Evolutionary conservation across 2,888 invertebrate genomes (phyloP).

Genomic region (Campoplex capitator): DNA sequence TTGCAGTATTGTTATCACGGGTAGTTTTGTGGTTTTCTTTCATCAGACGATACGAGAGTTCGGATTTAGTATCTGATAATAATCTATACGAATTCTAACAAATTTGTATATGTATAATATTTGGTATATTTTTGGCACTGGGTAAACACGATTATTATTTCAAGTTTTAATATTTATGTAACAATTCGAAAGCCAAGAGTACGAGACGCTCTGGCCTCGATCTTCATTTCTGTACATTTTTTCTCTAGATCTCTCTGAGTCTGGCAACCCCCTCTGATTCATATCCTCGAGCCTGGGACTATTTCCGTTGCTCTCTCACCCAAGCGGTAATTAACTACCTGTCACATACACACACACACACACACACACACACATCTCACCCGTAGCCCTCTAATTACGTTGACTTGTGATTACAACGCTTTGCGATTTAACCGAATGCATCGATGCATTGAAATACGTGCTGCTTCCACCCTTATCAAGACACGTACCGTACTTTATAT

Average conservation of each 20-base stretch:
- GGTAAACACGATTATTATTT: slow-evolving; percentile 51
- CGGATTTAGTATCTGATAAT: slow-evolving; percentile 20
- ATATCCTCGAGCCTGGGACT: slow-evolving; percentile 27
- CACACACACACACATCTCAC: background rate
- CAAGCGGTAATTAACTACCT: slow-evolving; percentile 39
- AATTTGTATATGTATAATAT: slow-evolving; percentile 26
- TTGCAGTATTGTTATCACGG: slow-evolving; percentile 63
- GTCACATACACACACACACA: too few relatives aligned
- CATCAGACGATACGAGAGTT: slow-evolving; percentile 25
- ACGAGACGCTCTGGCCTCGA: background rate
- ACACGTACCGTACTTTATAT: background rate
- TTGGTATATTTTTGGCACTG: slow-evolving; percentile 53
- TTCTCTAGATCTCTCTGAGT: background rate
- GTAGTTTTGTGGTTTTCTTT: slow-evolving; percentile 33
- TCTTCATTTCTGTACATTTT: slow-evolving; percentile 33
- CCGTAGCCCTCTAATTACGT: slow-evolving; percentile 34
- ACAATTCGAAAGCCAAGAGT: slow-evolving; percentile 21
- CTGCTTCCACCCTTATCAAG: slow-evolving; percentile 4
- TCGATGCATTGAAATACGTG: slow-evolving; percentile 1
- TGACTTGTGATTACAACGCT: slow-evolving; percentile 49
- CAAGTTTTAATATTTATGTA: slow-evolving; percentile 19
- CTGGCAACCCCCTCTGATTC: background rate
- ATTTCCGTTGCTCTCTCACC: slow-evolving; percentile 42
- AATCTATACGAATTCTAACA: slow-evolving; percentile 34
- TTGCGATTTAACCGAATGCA: slow-evolving; percentile 38